Conservation (phyloP, 2,797 vertebrate genomes). For the Anas georgica region DNA sequence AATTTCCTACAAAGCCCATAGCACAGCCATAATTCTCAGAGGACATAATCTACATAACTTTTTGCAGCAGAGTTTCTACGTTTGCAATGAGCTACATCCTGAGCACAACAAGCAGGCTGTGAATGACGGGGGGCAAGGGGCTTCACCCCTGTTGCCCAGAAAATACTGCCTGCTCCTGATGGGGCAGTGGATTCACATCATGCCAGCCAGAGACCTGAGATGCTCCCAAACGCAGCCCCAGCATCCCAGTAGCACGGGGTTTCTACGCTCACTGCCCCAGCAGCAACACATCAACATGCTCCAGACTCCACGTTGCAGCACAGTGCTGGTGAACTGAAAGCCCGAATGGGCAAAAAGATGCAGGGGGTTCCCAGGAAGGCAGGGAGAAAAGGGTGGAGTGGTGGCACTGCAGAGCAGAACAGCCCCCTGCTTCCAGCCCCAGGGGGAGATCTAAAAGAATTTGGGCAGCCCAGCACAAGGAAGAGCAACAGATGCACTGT, state of each 20-base stretch:
- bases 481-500: not conserved
- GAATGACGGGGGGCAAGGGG: not conserved
- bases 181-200: rapidly evolving
- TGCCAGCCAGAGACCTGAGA: not conserved
- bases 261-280: not conserved
- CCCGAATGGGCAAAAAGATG: not conserved
- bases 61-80: not conserved
- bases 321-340: rapidly evolving
- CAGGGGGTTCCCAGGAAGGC: rapidly evolving
- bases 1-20: not conserved
- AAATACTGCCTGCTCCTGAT: not conserved
- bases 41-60: not conserved
- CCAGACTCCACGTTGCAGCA: not conserved
- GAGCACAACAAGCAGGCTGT: rapidly evolving
- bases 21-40: not conserved
- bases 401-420: not conserved
- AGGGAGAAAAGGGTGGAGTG: not conserved
- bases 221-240: not conserved
- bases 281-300: not conserved
- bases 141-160: not conserved
- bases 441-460: not conserved
- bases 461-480: not conserved
- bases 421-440: not conserved
- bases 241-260: not conserved
- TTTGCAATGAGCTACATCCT: not conserved